Percentiles rank a stretch among this genome's conserved stretches.
Conservation (phyloP, 2,888 invertebrate genomes). For the Pseudeuparius sepicola region DNA sequence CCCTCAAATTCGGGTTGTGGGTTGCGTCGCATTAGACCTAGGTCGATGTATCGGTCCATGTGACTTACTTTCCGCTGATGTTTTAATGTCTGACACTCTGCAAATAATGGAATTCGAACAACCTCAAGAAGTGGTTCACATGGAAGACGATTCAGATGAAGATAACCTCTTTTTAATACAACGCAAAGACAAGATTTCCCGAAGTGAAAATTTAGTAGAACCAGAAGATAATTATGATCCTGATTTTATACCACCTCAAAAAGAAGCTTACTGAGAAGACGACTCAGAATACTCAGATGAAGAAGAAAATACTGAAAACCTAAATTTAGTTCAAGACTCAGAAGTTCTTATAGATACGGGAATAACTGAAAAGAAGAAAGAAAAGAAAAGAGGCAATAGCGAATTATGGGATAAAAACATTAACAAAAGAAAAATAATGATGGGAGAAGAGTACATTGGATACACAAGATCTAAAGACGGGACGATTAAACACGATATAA, state of each 20-base stretch:
- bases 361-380: slow-evolving; percentile 1
- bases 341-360: slow-evolving; percentile 1
- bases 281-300: slow-evolving; percentile 2
- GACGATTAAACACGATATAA: slow-evolving; percentile 15
- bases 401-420: slow-evolving; percentile 17
- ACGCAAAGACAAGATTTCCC: neutral
- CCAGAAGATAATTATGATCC: too few species aligned
- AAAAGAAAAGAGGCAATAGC: neutral
- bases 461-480: slow-evolving; percentile 18
- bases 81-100: slow-evolving; percentile 2
- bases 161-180: neutral
- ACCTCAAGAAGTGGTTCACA: neutral
- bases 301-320: slow-evolving; percentile 1
- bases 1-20: too few species aligned
- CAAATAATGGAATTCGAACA: too few species aligned
- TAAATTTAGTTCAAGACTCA: slow-evolving; percentile 1
- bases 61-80: slow-evolving; percentile 2
- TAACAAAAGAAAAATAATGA: slow-evolving; percentile 19
- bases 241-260: neutral
- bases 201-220: neutral
- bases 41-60: too few species aligned
- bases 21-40: too few species aligned
- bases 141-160: neutral
- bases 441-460: slow-evolving; percentile 17
- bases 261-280: neutral